Percentiles rank a stretch among this genome's conserved stretches.
These are phyloP conservation scores for Bergia puertoricense DNA, from an alignment of 92 coral and sea anemone genomes.

Conservation along the genomic window DNA sequence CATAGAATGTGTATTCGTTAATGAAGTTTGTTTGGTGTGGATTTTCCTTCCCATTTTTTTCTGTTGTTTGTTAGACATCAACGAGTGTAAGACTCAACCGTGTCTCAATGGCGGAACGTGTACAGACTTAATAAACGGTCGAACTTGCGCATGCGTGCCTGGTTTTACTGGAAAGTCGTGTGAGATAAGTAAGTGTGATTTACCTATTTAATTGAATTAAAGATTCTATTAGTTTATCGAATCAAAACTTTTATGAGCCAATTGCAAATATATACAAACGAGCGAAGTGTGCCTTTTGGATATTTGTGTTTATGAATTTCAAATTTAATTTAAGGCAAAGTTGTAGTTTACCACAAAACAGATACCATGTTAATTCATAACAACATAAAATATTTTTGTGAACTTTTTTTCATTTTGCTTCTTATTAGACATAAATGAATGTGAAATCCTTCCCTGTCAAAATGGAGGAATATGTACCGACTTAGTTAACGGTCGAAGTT, in stretches of 20 bases:
- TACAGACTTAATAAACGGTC: slow-evolving; percentile 15
- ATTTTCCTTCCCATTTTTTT: neutral
- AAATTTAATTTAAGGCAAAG: too few species aligned
- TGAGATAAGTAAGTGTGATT: slow-evolving; percentile 12
- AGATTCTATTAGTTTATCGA: too few species aligned
- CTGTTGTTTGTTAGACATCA: slow-evolving; percentile 7
- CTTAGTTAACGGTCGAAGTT: slow-evolving; percentile 9
- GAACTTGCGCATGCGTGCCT: slow-evolving; percentile 16
- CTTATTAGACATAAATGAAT: neutral
- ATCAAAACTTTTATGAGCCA: neutral
- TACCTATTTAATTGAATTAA: too few species aligned
- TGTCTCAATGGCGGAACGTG: slow-evolving; percentile 36
- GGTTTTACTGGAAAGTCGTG: slow-evolving; percentile 26
- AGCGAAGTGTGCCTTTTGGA: too few species aligned
- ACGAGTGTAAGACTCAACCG: slow-evolving; percentile 1
- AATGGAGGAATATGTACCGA: slow-evolving; percentile 21
- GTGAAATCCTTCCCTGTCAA: slow-evolving; percentile 1
- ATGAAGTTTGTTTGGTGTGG: neutral
- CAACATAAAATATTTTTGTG: too few species aligned
- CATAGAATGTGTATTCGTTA: too few species aligned
- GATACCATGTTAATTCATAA: too few species aligned
- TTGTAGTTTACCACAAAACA: too few species aligned
- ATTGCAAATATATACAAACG: too few species aligned
- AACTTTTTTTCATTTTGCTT: neutral
- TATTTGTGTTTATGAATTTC: too few species aligned